Conservation (phyloP, 2,113 vertebrate species). For the rat (Rattus norvegicus) region GRCr8 NC_086028.1:23659001-23659500, state of each 20-base stretch:
- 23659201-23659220: not conserved
- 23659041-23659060: not conserved
- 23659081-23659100: not conserved
- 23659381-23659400: not conserved
- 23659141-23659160: not conserved
- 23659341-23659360: not conserved
- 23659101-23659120: not conserved
- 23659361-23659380: not conserved
- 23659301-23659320: accelerated
- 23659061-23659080: not conserved
- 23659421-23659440: too few species aligned
- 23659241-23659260: not conserved
- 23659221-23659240: not conserved
- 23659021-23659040: not conserved
- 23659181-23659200: not conserved
- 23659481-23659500: not conserved
- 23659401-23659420: not conserved
- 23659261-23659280: not conserved
- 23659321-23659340: not conserved
- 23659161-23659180: not conserved
- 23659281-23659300: not conserved
- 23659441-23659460: too few species aligned
- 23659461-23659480: too few species aligned
- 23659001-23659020: not conserved
- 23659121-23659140: not conserved